A percentile compares a stretch with the other conserved stretches of the same genome.
Conservation (phyloP, 2,113 vertebrate species). For the Oreotrochilus melanogaster region DNA sequence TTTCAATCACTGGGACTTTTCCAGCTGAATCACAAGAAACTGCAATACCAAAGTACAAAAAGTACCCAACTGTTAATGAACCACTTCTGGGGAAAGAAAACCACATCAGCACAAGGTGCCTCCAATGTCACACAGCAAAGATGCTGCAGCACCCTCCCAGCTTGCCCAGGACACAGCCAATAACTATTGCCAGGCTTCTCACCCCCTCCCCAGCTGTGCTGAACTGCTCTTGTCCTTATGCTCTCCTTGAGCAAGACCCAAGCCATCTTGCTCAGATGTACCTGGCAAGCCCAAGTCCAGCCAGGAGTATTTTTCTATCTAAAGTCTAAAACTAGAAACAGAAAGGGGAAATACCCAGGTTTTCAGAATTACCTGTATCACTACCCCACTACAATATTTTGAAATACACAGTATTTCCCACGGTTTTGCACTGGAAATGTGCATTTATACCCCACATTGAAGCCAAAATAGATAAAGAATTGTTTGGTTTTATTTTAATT, state of each 20-base stretch:
- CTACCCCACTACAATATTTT: neutral
- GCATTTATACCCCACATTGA: neutral
- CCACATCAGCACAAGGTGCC: conserved; percentile 39
- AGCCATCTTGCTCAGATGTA: neutral
- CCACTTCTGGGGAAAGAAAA: neutral
- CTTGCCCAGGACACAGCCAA: conserved; percentile 26
- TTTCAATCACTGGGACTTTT: neutral
- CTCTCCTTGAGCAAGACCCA: conserved; percentile 33
- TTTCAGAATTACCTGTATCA: neutral
- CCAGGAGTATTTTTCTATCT: neutral
- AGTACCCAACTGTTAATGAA: neutral
- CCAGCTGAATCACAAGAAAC: neutral
- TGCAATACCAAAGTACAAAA: neutral
- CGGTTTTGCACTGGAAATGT: neutral
- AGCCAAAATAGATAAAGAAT: neutral
- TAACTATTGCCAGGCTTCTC: conserved; percentile 49
- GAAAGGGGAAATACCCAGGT: neutral
- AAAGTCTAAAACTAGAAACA: neutral
- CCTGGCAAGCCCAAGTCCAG: neutral
- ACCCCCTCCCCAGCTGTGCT: conserved; percentile 34
- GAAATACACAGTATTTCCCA: neutral
- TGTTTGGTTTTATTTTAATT: neutral
- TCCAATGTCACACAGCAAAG: conserved; percentile 45
- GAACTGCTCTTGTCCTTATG: conserved; percentile 58
- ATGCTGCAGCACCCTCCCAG: neutral